Evolutionary conservation across 2,888 invertebrate genomes (phyloP).

Genomic region (Metalampra italica): DNA sequence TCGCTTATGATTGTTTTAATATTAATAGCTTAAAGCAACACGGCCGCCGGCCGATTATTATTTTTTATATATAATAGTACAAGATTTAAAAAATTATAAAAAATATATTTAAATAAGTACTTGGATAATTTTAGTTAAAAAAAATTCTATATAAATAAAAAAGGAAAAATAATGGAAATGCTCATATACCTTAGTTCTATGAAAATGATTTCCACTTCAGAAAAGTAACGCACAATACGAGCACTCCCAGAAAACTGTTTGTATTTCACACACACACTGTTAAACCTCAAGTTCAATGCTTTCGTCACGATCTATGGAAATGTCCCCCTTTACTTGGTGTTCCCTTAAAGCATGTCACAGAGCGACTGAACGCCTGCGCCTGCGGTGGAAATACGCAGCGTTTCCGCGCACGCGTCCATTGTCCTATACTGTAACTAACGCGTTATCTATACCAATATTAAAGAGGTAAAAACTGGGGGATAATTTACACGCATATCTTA

Average conservation of each 20-base stretch:
- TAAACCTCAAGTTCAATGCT: neutral
- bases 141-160: too few relatives aligned
- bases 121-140: too few relatives aligned
- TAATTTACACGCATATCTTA: too few relatives aligned
- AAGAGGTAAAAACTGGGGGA: too few relatives aligned
- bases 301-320: neutral
- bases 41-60: too few relatives aligned
- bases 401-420: constrained; percentile 33
- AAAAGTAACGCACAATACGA: neutral
- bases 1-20: too few relatives aligned
- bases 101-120: too few relatives aligned
- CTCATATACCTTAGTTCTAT: neutral
- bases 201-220: neutral
- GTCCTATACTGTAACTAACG: too few relatives aligned
- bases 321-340: constrained; percentile 18
- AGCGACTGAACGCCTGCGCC: constrained; percentile 41
- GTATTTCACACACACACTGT: neutral
- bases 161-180: too few relatives aligned
- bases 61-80: too few relatives aligned
- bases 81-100: too few relatives aligned
- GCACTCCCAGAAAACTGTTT: neutral
- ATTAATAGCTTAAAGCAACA: too few relatives aligned
- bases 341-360: constrained; percentile 31
- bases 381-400: constrained; percentile 28
- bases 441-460: neutral